phyloP scores from a whole-genome alignment of 2,113 vertebrate species.

The Bungarus multicinctus region DNA sequence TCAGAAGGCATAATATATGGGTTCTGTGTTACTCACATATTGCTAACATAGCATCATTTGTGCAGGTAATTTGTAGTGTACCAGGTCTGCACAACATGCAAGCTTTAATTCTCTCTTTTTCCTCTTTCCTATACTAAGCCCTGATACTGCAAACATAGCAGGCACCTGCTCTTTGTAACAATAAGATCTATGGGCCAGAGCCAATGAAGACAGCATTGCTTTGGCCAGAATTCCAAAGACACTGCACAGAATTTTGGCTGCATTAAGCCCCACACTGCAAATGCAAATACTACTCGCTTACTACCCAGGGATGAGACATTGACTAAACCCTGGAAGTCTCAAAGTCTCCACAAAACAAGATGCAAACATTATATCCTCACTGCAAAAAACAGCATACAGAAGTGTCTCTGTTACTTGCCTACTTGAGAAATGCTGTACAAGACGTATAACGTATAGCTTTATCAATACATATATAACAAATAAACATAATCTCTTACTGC shows the following conservation, averaged over 20 bases:
- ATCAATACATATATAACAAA: not conserved
- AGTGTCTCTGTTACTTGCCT: not conserved
- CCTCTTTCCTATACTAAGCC: not conserved
- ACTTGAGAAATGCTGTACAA: not conserved
- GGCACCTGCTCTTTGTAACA: not conserved
- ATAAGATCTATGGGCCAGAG: not conserved
- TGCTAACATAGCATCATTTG: not conserved
- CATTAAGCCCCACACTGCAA: not conserved
- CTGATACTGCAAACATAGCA: not conserved
- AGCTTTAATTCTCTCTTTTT: not conserved
- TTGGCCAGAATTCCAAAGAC: not conserved
- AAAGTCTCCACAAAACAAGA: not conserved
- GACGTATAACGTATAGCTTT: not conserved
- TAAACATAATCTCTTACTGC: not conserved
- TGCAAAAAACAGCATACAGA: not conserved
- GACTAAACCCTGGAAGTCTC: too few species aligned
- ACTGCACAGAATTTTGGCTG: not conserved
- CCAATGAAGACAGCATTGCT: not conserved
- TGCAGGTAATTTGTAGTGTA: not conserved
- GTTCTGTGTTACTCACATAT: not conserved
- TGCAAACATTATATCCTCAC: too few species aligned
- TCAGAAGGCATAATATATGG: not conserved
- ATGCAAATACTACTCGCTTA: not conserved
- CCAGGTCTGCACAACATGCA: not conserved
- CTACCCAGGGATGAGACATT: not conserved